Base-by-base conservation (phyloP, 2,797 vertebrate species). In the Chrosomus eos region DNA sequence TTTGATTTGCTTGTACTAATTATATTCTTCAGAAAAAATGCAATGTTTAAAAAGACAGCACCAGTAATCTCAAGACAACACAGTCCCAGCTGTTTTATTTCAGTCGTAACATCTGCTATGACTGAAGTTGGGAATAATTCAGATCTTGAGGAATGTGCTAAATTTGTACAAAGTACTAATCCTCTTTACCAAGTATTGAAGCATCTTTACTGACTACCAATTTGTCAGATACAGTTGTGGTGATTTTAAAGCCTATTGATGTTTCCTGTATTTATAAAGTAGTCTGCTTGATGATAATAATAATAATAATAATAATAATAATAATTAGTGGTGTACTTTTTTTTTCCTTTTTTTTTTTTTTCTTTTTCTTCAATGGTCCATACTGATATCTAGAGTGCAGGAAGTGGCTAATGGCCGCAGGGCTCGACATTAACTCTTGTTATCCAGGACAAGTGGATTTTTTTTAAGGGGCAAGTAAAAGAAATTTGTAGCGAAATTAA, bases 41-140 rank as follows among this genome's bases (percentile, higher is more conserved):
- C 0, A 33, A 21, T 9, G 16, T 28, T 82, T 33, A 43, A 62
- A 77, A 81, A 58, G 55, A 68, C 19, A 45, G 53, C 67, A 67
- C 13, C 43, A 60, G n/a, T 81, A 28, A 71, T 81, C 68, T 60
- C n/a, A 45, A 62, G 36, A 43, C 67, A 8, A 7, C 21, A 19
- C 36, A 28, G 67, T 81, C 80, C 67, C 80, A 72, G 19, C 28
- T 51, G 81, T 74, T 73, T 82, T 26, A 64, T 74, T 64, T 64
- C 26, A 82, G 21, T 74, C 23, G 19, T 75, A 76, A 75, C 73
- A 76, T 81, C 51, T 87, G 45, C 28, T 87, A 19, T 66, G 26
- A 71, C 60, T 19, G 2, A 81, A 83, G 78, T 76, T 71, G 38
- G 66, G 53, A 84, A 36, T 4, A 7, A 68, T 72, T 86, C n/a